Percentiles rank a stretch among this genome's conserved stretches.
These are phyloP conservation scores for Anas bernieri DNA, from an alignment of 2,797 vertebrate species.

Conservation along the genomic window DNA sequence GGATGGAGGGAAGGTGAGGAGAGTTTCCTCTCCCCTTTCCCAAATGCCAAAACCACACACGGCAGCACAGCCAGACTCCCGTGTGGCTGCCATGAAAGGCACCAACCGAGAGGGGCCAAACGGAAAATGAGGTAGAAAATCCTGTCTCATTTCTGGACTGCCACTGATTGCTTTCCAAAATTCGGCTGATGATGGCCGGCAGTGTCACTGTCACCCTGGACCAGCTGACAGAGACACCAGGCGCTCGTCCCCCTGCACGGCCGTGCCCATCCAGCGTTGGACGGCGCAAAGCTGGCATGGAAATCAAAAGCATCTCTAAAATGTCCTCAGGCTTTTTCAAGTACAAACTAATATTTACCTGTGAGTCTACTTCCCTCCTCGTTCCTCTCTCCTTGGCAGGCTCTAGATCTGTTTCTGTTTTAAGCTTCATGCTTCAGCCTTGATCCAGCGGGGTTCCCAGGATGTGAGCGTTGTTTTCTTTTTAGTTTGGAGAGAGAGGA, in stretches of 20 bases:
- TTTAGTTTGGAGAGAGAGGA: neutral
- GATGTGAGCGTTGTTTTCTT: neutral
- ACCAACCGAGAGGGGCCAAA: neutral
- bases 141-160: constrained; percentile 9
- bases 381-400: constrained; percentile 6
- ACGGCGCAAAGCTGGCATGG: neutral
- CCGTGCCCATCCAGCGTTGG: neutral
- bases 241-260: neutral
- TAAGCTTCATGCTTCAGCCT: neutral
- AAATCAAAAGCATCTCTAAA: constrained; percentile 51
- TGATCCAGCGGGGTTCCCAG: neutral
- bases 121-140: neutral
- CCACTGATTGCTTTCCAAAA: neutral
- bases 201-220: neutral
- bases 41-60: neutral
- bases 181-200: neutral
- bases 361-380: constrained; percentile 30
- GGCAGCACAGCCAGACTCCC: neutral
- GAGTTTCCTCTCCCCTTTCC: neutral
- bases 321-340: constrained; percentile 36
- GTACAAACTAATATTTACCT: constrained; percentile 66
- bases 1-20: neutral
- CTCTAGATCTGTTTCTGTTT: neutral
- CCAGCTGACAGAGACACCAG: neutral
- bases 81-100: neutral